These are phyloP conservation scores for Pseudoatta argentina DNA, from an alignment of 1,140 invertebrate species.

Conservation along the genomic window DNA sequence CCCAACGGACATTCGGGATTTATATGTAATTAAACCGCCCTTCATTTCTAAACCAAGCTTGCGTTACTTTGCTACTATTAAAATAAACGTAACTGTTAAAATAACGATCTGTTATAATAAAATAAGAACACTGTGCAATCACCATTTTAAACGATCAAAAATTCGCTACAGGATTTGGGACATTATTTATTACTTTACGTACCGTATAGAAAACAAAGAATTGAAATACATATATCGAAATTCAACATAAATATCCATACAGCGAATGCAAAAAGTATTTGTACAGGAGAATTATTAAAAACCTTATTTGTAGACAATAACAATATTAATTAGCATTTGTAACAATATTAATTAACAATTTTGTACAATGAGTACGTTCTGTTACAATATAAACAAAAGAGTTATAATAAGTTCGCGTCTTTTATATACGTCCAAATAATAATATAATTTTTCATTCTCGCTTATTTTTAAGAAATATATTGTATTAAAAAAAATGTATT, in stretches of 20 bases:
- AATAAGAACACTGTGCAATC: background rate
- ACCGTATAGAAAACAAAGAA: background rate
- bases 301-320: too few relatives aligned
- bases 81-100: background rate
- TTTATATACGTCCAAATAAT: too few relatives aligned
- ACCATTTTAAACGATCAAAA: background rate
- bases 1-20: background rate
- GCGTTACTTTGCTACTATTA: background rate
- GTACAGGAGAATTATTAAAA: too few relatives aligned
- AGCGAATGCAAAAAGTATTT: too few relatives aligned
- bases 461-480: too few relatives aligned
- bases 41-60: background rate
- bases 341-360: too few relatives aligned
- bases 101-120: background rate
- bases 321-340: too few relatives aligned
- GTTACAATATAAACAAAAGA: too few relatives aligned
- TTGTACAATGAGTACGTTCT: too few relatives aligned
- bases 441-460: too few relatives aligned
- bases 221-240: background rate
- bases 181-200: background rate
- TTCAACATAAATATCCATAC: background rate
- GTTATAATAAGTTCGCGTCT: too few relatives aligned
- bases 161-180: background rate
- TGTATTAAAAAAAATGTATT: too few relatives aligned
- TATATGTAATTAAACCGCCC: constrained; percentile 16